phyloP scores from a whole-genome alignment of 1,140 invertebrate species.

The Atopsyche davidsoni region DNA sequence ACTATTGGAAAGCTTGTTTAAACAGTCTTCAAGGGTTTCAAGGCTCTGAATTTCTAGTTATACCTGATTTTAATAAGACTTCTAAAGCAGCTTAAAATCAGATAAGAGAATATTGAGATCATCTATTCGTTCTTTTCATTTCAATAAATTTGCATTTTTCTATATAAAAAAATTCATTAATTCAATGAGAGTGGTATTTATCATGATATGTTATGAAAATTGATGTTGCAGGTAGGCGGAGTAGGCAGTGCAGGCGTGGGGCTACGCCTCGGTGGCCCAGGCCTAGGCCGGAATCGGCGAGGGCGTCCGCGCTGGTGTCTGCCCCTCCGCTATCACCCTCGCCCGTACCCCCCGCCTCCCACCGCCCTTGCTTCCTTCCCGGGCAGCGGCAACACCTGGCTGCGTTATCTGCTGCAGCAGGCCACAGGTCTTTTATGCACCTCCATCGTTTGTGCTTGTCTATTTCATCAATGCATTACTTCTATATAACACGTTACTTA shows the following conservation, averaged over 20 bases:
- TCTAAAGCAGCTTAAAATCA: too few relatives aligned
- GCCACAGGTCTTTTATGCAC: conserved; percentile 61
- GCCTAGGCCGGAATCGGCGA: conserved; percentile 11
- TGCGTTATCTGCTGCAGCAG: conserved; percentile 70
- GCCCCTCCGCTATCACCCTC: conserved; percentile 39
- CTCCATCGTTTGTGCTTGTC: too few relatives aligned
- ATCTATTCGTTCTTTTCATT: too few relatives aligned
- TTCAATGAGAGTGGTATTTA: conserved; percentile 31
- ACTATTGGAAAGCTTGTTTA: too few relatives aligned
- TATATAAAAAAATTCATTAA: conserved; percentile 32
- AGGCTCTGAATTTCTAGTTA: too few relatives aligned
- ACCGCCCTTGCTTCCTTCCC: conserved; percentile 68
- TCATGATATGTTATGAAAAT: conserved; percentile 30
- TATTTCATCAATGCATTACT: too few relatives aligned
- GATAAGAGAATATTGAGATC: too few relatives aligned
- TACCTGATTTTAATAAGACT: too few relatives aligned
- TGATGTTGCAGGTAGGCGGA: conserved; percentile 21
- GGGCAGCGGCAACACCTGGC: conserved; percentile 76
- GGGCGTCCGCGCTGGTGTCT: conserved; percentile 46
- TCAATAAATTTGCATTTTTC: too few relatives aligned
- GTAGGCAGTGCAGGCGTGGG: conserved; percentile 17
- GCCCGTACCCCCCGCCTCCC: conserved; percentile 36
- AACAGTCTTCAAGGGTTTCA: too few relatives aligned
- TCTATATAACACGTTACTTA: too few relatives aligned
- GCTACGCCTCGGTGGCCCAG: conserved; percentile 32